phyloP scores from a whole-genome alignment of 2,113 vertebrate genomes.

The Hipposideros armiger region DNA sequence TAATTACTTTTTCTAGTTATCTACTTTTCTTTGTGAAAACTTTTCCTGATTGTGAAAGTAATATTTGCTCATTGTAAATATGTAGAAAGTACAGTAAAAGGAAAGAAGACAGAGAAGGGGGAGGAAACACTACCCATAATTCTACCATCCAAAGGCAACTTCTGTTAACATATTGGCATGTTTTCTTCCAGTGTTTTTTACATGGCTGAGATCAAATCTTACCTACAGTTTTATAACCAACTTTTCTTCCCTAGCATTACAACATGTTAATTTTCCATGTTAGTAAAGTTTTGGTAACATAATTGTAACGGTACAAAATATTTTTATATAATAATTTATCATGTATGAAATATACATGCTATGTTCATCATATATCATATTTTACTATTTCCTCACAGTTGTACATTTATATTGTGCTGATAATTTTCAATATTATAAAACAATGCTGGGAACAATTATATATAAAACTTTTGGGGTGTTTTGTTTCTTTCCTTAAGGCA shows the following conservation, averaged over 20 bases:
- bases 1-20: neutral
- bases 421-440: constrained; percentile 17
- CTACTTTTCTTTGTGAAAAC: neutral
- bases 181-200: neutral
- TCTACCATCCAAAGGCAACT: neutral
- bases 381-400: constrained; percentile 15
- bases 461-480: neutral
- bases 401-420: neutral
- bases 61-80: neutral
- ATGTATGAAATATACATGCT: neutral
- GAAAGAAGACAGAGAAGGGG: neutral
- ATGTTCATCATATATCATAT: neutral
- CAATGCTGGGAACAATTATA: neutral
- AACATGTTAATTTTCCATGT: neutral
- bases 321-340: neutral
- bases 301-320: neutral
- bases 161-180: neutral
- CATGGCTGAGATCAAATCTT: neutral
- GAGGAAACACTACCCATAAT: neutral
- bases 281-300: neutral
- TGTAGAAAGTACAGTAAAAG: neutral
- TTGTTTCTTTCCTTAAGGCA: neutral
- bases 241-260: neutral
- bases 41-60: neutral
- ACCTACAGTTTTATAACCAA: neutral